These are phyloP conservation scores for Scaptomyza pallida DNA, from an alignment of 1,140 invertebrate genomes.

Conservation along the genomic window DNA sequence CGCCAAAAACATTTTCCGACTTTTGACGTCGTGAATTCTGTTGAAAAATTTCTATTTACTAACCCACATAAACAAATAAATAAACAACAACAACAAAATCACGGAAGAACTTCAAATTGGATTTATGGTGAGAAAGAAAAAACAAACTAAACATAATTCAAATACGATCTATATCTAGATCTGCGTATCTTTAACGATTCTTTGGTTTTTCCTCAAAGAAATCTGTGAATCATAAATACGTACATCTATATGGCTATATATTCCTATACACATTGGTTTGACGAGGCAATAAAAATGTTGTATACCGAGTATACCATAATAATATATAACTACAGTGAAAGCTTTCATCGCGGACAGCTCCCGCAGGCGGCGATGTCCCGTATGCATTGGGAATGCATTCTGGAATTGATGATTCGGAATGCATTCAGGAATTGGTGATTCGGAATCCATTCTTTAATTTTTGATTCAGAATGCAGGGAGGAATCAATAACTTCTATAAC, in stretches of 20 bases:
- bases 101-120: slow-evolving; percentile 15
- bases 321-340: too few species aligned
- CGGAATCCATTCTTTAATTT: too few species aligned
- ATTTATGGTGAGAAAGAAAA: slow-evolving; percentile 4
- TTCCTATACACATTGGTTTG: not conserved
- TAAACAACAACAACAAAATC: slow-evolving; percentile 14
- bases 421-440: too few species aligned
- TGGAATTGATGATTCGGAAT: too few species aligned
- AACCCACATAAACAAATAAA: slow-evolving; percentile 6
- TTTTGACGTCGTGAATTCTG: slow-evolving; percentile 29
- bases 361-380: too few species aligned
- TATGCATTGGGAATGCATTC: too few species aligned
- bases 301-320: too few species aligned
- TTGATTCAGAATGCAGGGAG: too few species aligned
- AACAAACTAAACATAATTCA: not conserved
- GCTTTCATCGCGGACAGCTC: too few species aligned
- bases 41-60: slow-evolving; percentile 23
- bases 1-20: slow-evolving; percentile 4
- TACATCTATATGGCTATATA: not conserved
- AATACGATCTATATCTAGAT: not conserved
- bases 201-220: not conserved
- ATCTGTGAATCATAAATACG: slow-evolving; percentile 4
- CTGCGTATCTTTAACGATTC: not conserved
- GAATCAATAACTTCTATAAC: too few species aligned
- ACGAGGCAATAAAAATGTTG: too few species aligned